These are phyloP conservation scores for Resseliella maxima DNA, from an alignment of 2,888 invertebrate species.

Conservation along the genomic window DNA sequence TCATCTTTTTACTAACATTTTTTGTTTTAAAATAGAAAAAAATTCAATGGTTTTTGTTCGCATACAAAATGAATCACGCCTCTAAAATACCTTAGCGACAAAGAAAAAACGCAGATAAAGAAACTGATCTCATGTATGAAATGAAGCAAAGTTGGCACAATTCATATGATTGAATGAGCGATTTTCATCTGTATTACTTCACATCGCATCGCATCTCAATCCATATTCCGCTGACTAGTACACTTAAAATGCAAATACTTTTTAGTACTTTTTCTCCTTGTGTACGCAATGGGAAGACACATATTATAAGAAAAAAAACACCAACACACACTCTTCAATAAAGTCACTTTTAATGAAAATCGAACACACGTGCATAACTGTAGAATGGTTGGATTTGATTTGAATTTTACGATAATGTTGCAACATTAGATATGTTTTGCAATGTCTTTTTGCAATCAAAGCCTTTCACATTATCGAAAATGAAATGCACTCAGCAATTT, in stretches of 20 bases:
- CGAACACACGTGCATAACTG: constrained; percentile 12
- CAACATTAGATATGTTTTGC: background rate
- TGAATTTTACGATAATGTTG: background rate
- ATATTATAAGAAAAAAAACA: background rate
- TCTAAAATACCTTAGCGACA: background rate
- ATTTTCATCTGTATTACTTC: background rate
- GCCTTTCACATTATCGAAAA: constrained; percentile 12
- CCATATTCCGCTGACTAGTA: constrained; percentile 8
- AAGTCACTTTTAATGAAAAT: constrained; percentile 7
- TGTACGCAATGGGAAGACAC: too few relatives aligned
- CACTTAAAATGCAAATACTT: constrained; percentile 41
- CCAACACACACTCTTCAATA: background rate
- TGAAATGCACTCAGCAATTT: constrained; percentile 37
- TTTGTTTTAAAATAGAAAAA: background rate
- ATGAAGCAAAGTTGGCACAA: constrained; percentile 9
- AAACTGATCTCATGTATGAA: background rate
- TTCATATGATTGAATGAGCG: constrained; percentile 25
- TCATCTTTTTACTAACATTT: background rate
- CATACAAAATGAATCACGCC: background rate
- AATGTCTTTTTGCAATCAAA: background rate
- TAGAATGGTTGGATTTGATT: constrained; percentile 17
- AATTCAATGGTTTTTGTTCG: background rate
- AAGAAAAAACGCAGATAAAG: background rate
- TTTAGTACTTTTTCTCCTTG: background rate
- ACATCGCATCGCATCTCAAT: background rate